Conservation (phyloP, 2,113 vertebrate genomes). For the Saimiri boliviensis region DNA sequence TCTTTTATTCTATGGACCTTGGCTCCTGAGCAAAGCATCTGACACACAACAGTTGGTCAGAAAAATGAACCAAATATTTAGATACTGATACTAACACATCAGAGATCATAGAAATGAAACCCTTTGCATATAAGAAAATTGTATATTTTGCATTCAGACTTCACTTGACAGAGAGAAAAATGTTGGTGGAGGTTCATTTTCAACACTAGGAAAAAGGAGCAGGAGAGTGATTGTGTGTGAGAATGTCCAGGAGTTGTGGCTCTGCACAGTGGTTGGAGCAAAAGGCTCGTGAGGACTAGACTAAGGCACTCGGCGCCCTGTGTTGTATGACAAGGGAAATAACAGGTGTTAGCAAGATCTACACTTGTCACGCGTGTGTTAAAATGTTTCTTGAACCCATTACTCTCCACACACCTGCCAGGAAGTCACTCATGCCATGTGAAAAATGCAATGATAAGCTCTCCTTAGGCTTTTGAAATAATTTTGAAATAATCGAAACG, state of each 20-base stretch:
- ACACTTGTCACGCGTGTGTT: neutral
- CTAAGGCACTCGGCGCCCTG: neutral
- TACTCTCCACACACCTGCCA: slow-evolving; percentile 46
- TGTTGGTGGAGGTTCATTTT: neutral
- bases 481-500: slow-evolving; percentile 45
- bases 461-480: slow-evolving; percentile 65
- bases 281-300: neutral
- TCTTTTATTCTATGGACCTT: neutral
- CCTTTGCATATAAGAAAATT: neutral
- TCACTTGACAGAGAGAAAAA: neutral
- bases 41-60: neutral
- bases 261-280: neutral
- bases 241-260: neutral
- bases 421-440: slow-evolving; percentile 61
- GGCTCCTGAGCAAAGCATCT: neutral
- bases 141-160: neutral
- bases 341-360: neutral
- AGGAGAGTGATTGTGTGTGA: neutral
- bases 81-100: neutral
- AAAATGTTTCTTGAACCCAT: neutral
- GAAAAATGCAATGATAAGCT: neutral
- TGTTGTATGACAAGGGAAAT: neutral
- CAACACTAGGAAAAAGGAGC: neutral
- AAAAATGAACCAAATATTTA: neutral
- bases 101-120: neutral